Base-by-base conservation (phyloP, 2,888 invertebrate genomes). In the Melolontha melolontha region DNA sequence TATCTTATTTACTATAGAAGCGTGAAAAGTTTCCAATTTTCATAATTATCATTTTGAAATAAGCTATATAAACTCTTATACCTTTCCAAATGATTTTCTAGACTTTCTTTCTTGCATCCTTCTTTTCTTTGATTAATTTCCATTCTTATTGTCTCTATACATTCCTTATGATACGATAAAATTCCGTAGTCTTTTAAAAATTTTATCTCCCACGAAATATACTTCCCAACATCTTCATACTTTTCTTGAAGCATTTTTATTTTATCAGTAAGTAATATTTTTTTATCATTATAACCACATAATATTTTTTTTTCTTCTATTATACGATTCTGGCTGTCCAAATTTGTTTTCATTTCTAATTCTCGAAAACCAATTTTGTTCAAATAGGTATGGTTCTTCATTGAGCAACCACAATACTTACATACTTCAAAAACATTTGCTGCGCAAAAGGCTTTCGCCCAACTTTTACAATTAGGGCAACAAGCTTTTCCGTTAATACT, bases 361-460 rank as follows among this genome's bases (percentile, higher is more conserved):
- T 57, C 57, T 57, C 14, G 6, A 34, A 34, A 34, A 1, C 34
- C 34, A 6, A 34, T 6, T 34, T 34, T 2, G 10, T 42, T 0
- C 1, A 57, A 7, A 2, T 41, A 29, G 6, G 8, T 29, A 12
- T 57, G 57, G 0, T 57, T 29, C 27, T 1, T 0, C 6, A 10
- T n/a, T n/a, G 42, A 42, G 8, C 57, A 57, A 1, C 44, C 44
- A 22, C 57, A 57, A n/a, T 12, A 5, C 44, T 6, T 57, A 14
- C 57, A 57, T 10, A 5, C 7, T 8, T 6, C 34, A 34, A 8
- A 8, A 2, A 1, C 1, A 2, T 5, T 5, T 34, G 34, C 34
- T 1, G 6, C 34, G 10, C 34, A 34, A 10, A 34, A 34, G 2
- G 16, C 8, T 57, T 44, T 57, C n/a, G 8, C 6, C 57, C 6